Evolutionary conservation across 2,888 invertebrate species (phyloP), one percentile per base, ranked within the genome.

Genomic region (Caenorhabditis sulstoni): DNA sequence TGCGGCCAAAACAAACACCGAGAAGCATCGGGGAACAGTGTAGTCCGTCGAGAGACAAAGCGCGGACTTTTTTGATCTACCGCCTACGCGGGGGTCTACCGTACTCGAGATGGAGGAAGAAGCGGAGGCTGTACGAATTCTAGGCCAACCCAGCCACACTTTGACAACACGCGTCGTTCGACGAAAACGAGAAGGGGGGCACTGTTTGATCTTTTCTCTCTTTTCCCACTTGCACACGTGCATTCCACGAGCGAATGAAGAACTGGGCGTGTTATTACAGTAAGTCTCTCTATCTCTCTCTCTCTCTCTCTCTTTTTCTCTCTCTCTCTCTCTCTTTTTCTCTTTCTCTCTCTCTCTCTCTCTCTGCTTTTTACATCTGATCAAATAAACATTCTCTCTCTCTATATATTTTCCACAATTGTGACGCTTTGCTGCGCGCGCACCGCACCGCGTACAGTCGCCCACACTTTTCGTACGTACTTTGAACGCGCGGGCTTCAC

Each of bases 401-500:
- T n/a, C n/a, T n/a, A n/a, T n/a, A n/a, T 41, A 47, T 29, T 29
- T 29, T 29, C 41, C 58, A 73, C 64, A 57, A 58, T 73, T 29
- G 73, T 73, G 73, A 73, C 73, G 71, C 47, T 29, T 29, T 29
- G 29, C 55, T 55, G 55, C 37, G 71, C 62, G 57, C 55, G 49
- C 55, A 47, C 61, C 35, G 55, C 55, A 55, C 62, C 71, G 62
- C 62, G 29, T 29, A 29, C 29, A 29, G 29, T 29, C 47, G 47
- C 39, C 73, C 57, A 44, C 64, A 73, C 49, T 57, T 58, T 64
- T 73, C 64, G 73, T 65, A 73, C 73, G 73, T 73, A 73, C 73
- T 73, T 66, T 65, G 66, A 41, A 66, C 66, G 55, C 16, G 41
- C 47, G 55, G 45, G 47, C 66, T 66, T 35, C 45, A 55, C 55